Conservation (phyloP, 2,797 vertebrate genomes). For the Myotis planiceps region DNA sequence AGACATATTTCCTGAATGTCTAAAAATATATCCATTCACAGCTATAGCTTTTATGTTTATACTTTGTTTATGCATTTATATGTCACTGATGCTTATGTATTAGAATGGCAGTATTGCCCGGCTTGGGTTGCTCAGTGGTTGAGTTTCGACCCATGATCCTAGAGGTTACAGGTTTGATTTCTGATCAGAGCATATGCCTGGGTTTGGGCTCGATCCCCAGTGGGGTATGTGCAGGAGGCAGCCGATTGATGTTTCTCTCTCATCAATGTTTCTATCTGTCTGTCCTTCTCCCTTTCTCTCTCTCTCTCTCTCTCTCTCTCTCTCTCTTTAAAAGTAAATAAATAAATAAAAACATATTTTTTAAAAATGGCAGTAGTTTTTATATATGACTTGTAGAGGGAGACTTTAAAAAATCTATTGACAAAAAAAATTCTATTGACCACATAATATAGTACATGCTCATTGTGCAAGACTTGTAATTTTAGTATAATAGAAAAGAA, state of each 20-base stretch:
- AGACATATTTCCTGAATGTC: background rate
- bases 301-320: too few relatives aligned
- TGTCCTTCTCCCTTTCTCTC: too few relatives aligned
- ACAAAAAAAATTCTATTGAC: background rate
- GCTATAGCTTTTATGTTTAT: slow-evolving; percentile 63
- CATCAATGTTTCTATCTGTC: too few relatives aligned
- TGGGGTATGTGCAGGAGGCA: too few relatives aligned
- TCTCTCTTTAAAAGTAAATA: too few relatives aligned
- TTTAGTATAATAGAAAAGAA: slow-evolving; percentile 20
- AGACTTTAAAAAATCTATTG: slow-evolving; percentile 38
- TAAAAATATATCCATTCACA: slow-evolving; percentile 38
- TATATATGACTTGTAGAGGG: background rate
- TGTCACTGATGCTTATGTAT: background rate
- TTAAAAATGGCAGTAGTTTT: background rate
- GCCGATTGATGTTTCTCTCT: too few relatives aligned
- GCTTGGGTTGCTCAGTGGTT: too few relatives aligned
- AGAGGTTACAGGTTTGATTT: too few relatives aligned
- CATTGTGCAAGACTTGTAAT: background rate
- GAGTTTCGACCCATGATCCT: too few relatives aligned
- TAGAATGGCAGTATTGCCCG: background rate
- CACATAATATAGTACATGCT: background rate
- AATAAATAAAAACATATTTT: too few relatives aligned
- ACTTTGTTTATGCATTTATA: slow-evolving; percentile 50
- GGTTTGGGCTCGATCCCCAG: too few relatives aligned
- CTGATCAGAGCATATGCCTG: too few relatives aligned